These are phyloP conservation scores for Hofmannophila pseudospretella DNA, from an alignment of 2,888 invertebrate genomes.

Conservation along the genomic window DNA sequence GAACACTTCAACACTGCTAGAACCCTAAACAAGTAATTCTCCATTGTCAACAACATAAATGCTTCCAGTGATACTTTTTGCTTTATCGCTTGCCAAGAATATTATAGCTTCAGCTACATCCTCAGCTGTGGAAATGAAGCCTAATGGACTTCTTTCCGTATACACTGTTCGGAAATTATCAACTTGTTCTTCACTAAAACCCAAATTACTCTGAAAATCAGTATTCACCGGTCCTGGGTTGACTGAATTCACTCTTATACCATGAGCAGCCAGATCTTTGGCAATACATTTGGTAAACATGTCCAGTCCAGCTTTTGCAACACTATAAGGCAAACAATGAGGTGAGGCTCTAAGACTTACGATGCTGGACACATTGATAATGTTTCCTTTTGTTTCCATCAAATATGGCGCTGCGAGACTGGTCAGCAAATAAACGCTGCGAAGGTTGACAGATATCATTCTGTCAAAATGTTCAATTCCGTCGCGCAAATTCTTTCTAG, in stretches of 20 bases:
- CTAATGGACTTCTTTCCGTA: conserved; percentile 2
- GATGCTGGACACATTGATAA: conserved; percentile 21
- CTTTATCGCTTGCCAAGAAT: conserved; percentile 17
- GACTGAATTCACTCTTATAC: conserved; percentile 81
- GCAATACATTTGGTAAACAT: conserved; percentile 84
- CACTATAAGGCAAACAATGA: conserved; percentile 60
- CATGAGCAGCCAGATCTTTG: conserved; percentile 73
- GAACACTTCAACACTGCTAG: no score
- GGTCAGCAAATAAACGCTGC: conserved; percentile 16
- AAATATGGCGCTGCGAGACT: conserved; percentile 14
- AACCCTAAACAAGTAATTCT: not conserved
- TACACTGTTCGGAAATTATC: not conserved
- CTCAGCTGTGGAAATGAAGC: conserved; percentile 7
- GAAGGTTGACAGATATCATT: conserved; percentile 15
- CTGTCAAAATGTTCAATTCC: conserved; percentile 22
- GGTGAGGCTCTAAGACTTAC: conserved; percentile 1
- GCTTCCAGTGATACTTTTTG: conserved; percentile 11
- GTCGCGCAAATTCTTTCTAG: conserved; percentile 14
- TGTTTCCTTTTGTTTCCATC: conserved; percentile 19
- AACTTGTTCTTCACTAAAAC: not conserved
- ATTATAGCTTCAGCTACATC: conserved; percentile 14
- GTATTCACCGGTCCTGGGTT: conserved; percentile 34
- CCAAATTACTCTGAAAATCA: not conserved
- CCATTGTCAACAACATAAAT: conserved; percentile 2
- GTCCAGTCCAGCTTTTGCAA: conserved; percentile 84